Evolutionary conservation across 92 coral and sea anemone species (phyloP).

Genomic region (Ricordea florida): DNA sequence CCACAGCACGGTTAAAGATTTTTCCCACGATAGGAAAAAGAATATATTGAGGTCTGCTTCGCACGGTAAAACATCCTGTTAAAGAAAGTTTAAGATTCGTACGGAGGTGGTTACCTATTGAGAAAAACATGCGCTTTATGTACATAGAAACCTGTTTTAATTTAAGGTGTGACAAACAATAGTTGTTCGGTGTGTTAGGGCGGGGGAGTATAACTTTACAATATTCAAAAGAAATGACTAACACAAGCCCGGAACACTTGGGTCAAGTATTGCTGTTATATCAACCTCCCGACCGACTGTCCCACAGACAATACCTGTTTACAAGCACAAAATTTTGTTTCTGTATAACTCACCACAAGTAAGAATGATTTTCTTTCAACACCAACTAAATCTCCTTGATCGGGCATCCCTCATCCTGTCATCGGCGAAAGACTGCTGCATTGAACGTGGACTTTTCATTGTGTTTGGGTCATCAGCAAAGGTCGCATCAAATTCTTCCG

Average conservation of each 20-base stretch:
- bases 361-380: conserved; percentile 33
- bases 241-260: not conserved
- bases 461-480: conserved; percentile 18
- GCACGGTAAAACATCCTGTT: too few relatives aligned
- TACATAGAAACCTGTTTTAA: not conserved
- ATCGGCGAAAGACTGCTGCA: conserved; percentile 12
- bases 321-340: conserved; percentile 1
- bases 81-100: not conserved
- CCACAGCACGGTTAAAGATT: too few relatives aligned
- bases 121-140: not conserved
- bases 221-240: too few relatives aligned
- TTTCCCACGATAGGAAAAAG: too few relatives aligned
- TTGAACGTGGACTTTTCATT: not conserved
- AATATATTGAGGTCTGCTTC: too few relatives aligned
- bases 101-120: not conserved
- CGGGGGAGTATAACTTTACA: not conserved
- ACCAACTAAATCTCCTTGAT: conserved; percentile 79
- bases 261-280: not conserved
- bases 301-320: conserved; percentile 8
- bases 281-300: not conserved
- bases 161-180: conserved; percentile 26
- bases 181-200: not conserved
- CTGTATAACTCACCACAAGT: conserved; percentile 9
- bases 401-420: conserved; percentile 1
- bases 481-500: conserved; percentile 65